Evolutionary conservation across 1,140 invertebrate genomes (phyloP).

Genomic region (Brachionus koreanus): DNA sequence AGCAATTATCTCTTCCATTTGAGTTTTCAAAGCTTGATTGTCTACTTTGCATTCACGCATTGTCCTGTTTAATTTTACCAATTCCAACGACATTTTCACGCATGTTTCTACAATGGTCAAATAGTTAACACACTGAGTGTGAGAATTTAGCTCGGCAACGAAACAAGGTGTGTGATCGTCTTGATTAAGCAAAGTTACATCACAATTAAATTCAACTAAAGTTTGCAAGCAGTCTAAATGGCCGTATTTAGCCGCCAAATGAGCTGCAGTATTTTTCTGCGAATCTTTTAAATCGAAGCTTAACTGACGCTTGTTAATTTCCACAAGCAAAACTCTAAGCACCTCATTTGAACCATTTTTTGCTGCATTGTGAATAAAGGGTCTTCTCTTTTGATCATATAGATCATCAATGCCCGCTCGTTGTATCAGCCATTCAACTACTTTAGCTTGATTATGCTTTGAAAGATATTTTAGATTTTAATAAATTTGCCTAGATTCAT

Average conservation of each 20-base stretch:
- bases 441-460: conserved; percentile 16
- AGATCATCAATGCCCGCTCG: not conserved
- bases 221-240: conserved; percentile 40
- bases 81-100: not conserved
- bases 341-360: conserved; percentile 26
- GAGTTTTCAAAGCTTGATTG: conserved; percentile 18
- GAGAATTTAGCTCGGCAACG: conserved; percentile 15
- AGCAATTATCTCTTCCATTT: conserved; percentile 40
- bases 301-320: not conserved
- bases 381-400: not conserved
- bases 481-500: not conserved
- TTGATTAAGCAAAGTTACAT: conserved; percentile 13
- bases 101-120: conserved; percentile 42
- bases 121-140: conserved; percentile 37
- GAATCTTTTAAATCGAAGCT: conserved; percentile 8
- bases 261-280: conserved; percentile 13
- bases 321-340: not conserved
- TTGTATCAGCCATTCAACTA: conserved; percentile 3
- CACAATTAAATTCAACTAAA: conserved; percentile 31
- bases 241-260: conserved; percentile 40
- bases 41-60: not conserved
- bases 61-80: not conserved
- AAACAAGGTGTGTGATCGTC: not conserved
- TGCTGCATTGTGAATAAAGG: conserved; percentile 24
- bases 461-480: not conserved